Evolutionary conservation across 2,888 invertebrate species (phyloP), one percentile per base, ranked within the genome.

Genomic region (Caradrina clavipalpis): DNA sequence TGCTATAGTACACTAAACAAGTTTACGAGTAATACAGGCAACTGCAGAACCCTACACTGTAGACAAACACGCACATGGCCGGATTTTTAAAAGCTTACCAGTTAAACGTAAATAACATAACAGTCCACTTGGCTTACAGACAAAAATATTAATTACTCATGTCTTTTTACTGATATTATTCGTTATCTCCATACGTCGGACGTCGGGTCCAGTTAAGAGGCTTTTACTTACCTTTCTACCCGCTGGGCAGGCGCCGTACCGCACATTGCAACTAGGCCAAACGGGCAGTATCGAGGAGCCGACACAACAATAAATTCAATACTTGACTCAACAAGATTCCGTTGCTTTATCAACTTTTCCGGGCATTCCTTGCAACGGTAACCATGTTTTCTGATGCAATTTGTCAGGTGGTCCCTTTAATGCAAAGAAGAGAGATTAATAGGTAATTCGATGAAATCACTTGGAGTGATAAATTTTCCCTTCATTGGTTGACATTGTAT

Each of bases 211-310:
- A 64, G 19, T 60, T 61, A 66, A 65, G 17, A 54, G 31, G 45
- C 56, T 51, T 64, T 64, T 78, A 74, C 69, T 61, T 78, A 68
- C 69, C 63, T 82, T 69, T 81, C 62, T 69, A 60, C 75, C 70
- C 55, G 64, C 26, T 64, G 70, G n/a, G 66, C 59, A 60, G 79
- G 54, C 58, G 50, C 57, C 64, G 19, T 45, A 19, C 51, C 13
- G 47, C 45, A 42, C 53, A 71, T 64, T 61, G 64, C 69, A 80
- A 82, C 70, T 79, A 75, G 82, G 80, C 31, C 81, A 73, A 63
- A 73, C 66, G 17, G 51, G 53, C 66, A 63, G 63, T 66, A 60
- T 61, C 66, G 42, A 62, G 22, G 42, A 62, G 22, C 10, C 54
- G 53, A 60, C 35, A 21, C 55, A 57, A 49, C 50, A 70, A 81